phyloP scores from a whole-genome alignment of 2,888 invertebrate species.

The Campoplex capitator region DNA sequence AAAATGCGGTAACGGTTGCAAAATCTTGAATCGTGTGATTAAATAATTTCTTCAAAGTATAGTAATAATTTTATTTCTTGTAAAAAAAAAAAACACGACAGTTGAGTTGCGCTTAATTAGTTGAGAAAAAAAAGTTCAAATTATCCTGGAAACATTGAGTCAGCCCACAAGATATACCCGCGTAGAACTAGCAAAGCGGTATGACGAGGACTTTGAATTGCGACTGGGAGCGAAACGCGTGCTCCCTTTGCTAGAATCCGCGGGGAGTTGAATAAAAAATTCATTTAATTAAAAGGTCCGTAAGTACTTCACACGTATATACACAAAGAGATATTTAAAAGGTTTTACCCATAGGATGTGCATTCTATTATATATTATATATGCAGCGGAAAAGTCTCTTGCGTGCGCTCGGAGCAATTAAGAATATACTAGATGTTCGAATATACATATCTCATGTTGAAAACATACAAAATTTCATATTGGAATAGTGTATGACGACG shows the following conservation, averaged over 20 bases:
- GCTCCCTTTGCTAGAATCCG: constrained; percentile 45
- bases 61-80: not conserved
- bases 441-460: not conserved
- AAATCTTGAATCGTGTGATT: not conserved
- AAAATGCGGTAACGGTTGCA: no score
- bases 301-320: constrained; percentile 45
- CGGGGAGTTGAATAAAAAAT: constrained; percentile 53
- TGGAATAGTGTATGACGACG: not conserved
- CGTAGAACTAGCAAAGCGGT: constrained; percentile 2
- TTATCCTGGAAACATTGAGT: not conserved
- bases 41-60: not conserved
- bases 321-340: constrained; percentile 15
- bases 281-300: constrained; percentile 65
- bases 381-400: constrained; percentile 10
- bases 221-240: constrained; percentile 22
- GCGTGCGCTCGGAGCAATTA: constrained; percentile 33
- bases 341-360: not conserved
- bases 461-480: not conserved
- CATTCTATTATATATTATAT: constrained; percentile 41
- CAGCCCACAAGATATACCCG: constrained; percentile 5
- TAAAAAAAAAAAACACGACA: not conserved
- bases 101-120: not conserved
- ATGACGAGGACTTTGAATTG: constrained; percentile 48
- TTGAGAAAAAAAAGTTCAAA: not conserved
- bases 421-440: constrained; percentile 6